Evolutionary conservation across 2,888 invertebrate species (phyloP).

Genomic region (Steinernema carpocapsae): DNA sequence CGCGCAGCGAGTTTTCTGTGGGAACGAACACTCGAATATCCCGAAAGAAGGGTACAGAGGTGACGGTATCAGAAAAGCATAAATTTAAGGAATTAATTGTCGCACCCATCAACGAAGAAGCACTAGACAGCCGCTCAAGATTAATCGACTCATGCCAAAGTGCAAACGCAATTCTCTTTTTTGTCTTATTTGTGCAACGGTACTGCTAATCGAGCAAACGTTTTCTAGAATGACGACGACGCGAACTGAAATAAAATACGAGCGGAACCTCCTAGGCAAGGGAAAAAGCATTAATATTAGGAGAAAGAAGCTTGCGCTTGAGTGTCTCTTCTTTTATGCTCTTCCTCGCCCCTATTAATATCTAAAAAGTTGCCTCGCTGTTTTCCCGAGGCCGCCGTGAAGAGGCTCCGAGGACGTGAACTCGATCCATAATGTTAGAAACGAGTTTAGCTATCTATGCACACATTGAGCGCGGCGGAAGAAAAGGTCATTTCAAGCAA

Average conservation of each 20-base stretch:
- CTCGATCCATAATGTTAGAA: background rate
- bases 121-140: slow-evolving; percentile 6
- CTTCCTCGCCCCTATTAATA: slow-evolving; percentile 32
- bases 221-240: no score
- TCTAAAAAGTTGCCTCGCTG: slow-evolving; percentile 35
- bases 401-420: background rate
- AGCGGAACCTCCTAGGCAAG: slow-evolving; percentile 18
- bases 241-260: background rate
- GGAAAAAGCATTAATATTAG: slow-evolving; percentile 34
- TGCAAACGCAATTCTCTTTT: background rate
- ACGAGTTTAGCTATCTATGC: background rate
- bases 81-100: no score
- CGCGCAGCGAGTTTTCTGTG: no score
- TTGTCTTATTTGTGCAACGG: background rate
- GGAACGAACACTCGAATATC: no score
- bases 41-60: no score
- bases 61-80: no score
- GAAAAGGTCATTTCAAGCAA: no score
- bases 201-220: no score
- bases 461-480: no score
- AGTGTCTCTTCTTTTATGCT: slow-evolving; percentile 21
- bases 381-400: slow-evolving; percentile 20
- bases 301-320: slow-evolving; percentile 26
- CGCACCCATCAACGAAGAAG: background rate
- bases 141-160: slow-evolving; percentile 1